Evolutionary conservation across 2,797 vertebrate genomes (phyloP).

Genomic region (Mormyrops attenuatus): DNA sequence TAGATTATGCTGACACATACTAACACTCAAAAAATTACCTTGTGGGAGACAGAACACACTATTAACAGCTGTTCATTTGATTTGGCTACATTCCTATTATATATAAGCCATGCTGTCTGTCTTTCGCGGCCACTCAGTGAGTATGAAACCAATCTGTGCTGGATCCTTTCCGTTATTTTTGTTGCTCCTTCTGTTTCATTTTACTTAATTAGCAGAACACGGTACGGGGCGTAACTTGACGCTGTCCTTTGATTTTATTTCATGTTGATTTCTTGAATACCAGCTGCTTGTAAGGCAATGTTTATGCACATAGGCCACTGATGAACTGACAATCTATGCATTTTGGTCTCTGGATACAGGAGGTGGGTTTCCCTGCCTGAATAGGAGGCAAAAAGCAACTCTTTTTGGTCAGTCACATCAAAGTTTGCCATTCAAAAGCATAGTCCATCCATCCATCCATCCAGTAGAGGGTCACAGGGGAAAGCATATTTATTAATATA

Average conservation of each 20-base stretch:
- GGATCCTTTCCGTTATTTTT: background rate
- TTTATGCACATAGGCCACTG: background rate
- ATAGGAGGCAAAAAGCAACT: background rate
- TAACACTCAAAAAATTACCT: background rate
- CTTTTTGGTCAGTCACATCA: background rate
- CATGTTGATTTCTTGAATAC: background rate
- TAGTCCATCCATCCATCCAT: background rate
- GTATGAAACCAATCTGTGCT: background rate
- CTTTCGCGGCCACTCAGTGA: background rate
- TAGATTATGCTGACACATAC: background rate
- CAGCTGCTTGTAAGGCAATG: background rate
- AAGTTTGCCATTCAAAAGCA: background rate
- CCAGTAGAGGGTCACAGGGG: background rate
- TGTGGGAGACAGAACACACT: background rate
- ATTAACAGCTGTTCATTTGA: background rate
- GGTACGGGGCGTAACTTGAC: background rate
- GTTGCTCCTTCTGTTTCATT: background rate
- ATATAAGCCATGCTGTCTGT: background rate
- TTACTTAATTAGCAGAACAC: background rate
- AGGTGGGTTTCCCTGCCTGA: background rate
- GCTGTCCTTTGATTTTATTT: background rate
- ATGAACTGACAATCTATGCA: background rate
- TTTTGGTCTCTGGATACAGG: background rate
- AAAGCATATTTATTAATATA: background rate
- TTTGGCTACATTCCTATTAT: background rate